Percentiles rank a stretch among this genome's conserved stretches.
Conservation (phyloP, 2,113 vertebrate species). For the Capricornis sumatraensis region DNA sequence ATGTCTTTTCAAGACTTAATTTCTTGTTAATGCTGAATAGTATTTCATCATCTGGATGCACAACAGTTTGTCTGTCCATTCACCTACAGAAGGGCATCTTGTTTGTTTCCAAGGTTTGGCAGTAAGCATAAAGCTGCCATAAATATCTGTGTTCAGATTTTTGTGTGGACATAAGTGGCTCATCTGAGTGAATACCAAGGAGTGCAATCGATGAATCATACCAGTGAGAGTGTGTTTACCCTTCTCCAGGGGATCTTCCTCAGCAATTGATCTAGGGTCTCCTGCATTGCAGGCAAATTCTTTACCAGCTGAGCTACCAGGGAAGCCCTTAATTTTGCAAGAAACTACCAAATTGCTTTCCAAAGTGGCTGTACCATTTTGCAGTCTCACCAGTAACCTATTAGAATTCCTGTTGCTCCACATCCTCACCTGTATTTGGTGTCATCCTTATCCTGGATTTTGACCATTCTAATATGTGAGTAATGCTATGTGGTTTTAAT, state of each 20-base stretch:
- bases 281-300: neutral
- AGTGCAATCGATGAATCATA: fast-evolving
- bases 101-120: neutral
- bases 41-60: neutral
- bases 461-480: neutral
- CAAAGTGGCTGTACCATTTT: neutral
- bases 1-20: neutral
- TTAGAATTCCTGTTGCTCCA: neutral
- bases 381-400: neutral
- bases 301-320: neutral
- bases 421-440: neutral
- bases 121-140: neutral
- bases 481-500: neutral
- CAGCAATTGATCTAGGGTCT: neutral
- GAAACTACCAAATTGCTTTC: neutral
- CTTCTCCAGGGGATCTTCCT: neutral
- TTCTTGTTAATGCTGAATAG: neutral
- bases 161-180: neutral
- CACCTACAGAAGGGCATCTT: neutral
- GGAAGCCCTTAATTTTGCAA: neutral
- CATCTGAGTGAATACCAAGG: neutral
- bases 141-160: neutral
- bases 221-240: neutral
- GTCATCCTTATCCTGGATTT: neutral
- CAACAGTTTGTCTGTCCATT: neutral